Evolutionary conservation across 2,888 invertebrate genomes (phyloP), one percentile per base, ranked within the genome.

Genomic region (Julus scandinavius): DNA sequence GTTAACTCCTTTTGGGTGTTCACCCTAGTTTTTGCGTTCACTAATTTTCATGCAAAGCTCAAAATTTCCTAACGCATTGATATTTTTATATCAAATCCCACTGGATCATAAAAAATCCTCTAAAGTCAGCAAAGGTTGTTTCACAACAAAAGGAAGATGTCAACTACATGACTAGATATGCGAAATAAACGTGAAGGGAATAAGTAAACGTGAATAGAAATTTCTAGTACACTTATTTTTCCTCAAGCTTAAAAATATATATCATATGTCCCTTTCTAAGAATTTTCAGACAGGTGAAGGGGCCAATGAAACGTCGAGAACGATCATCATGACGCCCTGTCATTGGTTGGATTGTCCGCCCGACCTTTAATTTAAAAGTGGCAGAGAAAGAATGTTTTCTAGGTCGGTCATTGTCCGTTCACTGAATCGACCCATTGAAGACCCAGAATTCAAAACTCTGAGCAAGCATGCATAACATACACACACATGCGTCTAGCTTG

Each of bases 321-420:
- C 63, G 63, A 63, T 6, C 20, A 4, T 20, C 6, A 63, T n/a
- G 15, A 2, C n/a, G 11, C 80, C 13, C 63, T 72, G 63, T 29
- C 63, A 72, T 72, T 72, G 63, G 63, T 9, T 72, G 20, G 9
- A 20, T 6, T 9, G 63, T n/a, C 63, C 20, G 63, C 20, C 7
- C 80, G 80, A 80, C 80, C 80, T 80, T 80, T 80, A 38, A 80
- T 80, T 80, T 13, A 80, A 29, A 80, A 80, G 80, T 80, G 80
- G 38, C 11, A 80, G 11, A 80, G 29, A 80, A 80, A 80, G 80
- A 38, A 80, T 80, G 38, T 80, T 80, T 72, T 80, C 80, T 80
- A 80, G 80, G 80, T 80, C 80, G 80, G 80, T 80, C 80, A 80
- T 80, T 80, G 80, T 80, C 80, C 80, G 80, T 80, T 80, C 80